Evolutionary conservation across 92 coral and sea anemone species (phyloP).

Genomic region (Porites evermanni): DNA sequence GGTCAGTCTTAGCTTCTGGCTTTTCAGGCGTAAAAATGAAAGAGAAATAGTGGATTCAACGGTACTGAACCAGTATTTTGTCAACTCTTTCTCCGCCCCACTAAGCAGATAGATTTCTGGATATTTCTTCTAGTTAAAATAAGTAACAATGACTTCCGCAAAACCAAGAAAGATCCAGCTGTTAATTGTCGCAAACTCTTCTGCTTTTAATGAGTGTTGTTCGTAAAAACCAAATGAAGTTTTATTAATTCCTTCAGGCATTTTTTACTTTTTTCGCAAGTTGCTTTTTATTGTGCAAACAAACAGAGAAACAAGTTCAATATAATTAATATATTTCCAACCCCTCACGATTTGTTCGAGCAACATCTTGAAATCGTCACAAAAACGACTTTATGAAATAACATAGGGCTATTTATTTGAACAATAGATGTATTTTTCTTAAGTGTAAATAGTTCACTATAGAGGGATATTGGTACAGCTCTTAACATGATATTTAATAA

Average conservation of each 20-base stretch:
- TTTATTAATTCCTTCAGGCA: not conserved
- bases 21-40: no score
- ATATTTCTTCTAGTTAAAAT: no score
- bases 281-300: not conserved
- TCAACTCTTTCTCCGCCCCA: no score
- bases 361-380: not conserved
- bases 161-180: no score
- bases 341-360: not conserved
- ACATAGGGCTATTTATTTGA: constrained; percentile 27
- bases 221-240: not conserved
- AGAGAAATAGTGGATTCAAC: no score
- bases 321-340: constrained; percentile 29
- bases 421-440: constrained; percentile 16
- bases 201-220: not conserved
- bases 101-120: no score
- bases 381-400: not conserved
- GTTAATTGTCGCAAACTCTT: not conserved
- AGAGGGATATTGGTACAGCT: not conserved
- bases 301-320: not conserved
- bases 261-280: not conserved
- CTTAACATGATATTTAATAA: constrained; percentile 28
- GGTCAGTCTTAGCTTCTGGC: no score
- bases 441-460: constrained; percentile 27
- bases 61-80: no score
- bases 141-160: no score